Base-by-base conservation (phyloP, 2,797 vertebrate species). In the Champsocephalus gunnari region DNA sequence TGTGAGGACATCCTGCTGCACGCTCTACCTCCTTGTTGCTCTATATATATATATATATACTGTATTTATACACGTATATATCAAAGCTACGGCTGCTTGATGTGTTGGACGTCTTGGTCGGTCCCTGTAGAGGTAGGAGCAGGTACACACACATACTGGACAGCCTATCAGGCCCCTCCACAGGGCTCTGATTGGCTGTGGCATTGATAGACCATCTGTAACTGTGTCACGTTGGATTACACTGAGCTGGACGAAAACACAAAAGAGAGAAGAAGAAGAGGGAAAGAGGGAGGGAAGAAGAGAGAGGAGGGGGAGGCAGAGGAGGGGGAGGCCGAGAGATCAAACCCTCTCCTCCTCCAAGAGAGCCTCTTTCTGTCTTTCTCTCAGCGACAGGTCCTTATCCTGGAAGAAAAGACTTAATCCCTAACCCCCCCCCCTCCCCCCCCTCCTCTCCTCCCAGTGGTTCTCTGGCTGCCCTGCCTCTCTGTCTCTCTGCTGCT, bases 141-240 rank as follows among this genome's bases (percentile, higher is more conserved):
- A 68, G 71, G 73, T 68, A 38, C 13, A 54, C 34, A 59, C 38
- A 59, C 50, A 71, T 70, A 72, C 78, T 66, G 87, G 88, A 88
- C 88, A 86, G 84, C 95, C 96, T 95, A 95, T 94, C 93, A 76
- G 77, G 81, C 84, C 82, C 84, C 89, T 89, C 88, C 94, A 91
- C 92, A 94, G 88, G 88, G 92, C 94, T 93, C 92, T 92, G 85
- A 95, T 92, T 94, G 92, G 94, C 93, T 92, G 91, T 89, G 94
- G 94, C 94, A 95, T 92, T 94, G 94, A 96, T 94, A 96, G 93
- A 93, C 94, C 95, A 96, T 96, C 94, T 94, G 93, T 93, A 94
- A 96, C 94, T 96, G 94, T 96, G 96, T 95, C 94, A 95, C 91
- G 92, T 94, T 95, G 92, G 93, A 95, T 95, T 94, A 95, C 93